Evolutionary conservation across 2,113 vertebrate genomes (phyloP).

Genomic region (Suncus etruscus): DNA sequence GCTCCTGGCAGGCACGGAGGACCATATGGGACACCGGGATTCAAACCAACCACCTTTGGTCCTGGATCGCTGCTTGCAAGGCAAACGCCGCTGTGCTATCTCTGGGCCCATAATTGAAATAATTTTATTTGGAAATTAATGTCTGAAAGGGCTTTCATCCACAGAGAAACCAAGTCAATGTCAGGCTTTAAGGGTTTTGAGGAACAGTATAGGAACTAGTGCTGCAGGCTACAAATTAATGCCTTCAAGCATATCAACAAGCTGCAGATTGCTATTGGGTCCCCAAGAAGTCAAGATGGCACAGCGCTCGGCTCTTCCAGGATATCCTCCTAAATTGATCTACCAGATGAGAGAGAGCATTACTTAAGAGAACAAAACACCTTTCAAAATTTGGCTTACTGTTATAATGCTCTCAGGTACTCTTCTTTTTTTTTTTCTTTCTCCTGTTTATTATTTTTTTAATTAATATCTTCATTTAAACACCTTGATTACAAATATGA

Average conservation of each 20-base stretch:
- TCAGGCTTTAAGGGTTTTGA: background rate
- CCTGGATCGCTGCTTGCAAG: no score
- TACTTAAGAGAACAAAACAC: background rate
- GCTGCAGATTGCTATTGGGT: background rate
- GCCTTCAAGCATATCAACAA: background rate
- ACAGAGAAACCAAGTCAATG: background rate
- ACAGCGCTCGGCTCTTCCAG: background rate
- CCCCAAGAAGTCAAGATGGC: background rate
- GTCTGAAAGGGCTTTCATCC: background rate
- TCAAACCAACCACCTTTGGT: no score
- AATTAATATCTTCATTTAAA: no score
- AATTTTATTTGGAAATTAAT: background rate
- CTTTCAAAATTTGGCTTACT: background rate
- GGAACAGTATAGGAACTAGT: background rate
- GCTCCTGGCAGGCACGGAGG: no score
- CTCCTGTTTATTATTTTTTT: no score
- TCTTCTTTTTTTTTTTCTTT: background rate
- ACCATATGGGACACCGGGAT: no score
- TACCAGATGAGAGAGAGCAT: background rate
- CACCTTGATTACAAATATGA: no score
- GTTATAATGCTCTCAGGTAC: background rate
- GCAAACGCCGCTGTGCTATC: no score
- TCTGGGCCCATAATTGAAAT: no score
- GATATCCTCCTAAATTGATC: background rate
- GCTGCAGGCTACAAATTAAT: background rate